Base-by-base conservation (phyloP, 1,140 invertebrate species). In the Atta colombica region DNA sequence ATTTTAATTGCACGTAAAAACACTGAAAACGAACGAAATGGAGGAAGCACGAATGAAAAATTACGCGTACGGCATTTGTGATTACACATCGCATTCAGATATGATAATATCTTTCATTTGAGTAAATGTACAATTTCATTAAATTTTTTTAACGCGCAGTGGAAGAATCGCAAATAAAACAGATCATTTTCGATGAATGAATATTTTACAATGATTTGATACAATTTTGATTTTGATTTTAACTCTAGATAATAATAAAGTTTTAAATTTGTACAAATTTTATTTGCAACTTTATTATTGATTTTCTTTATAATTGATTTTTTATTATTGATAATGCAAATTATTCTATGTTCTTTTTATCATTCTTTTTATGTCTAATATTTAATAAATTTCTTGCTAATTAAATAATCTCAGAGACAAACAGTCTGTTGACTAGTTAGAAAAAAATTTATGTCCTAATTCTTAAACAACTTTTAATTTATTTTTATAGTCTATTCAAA, bases 41-140 rank as follows among this genome's bases (percentile, higher is more conserved):
- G 72, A 63, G 12, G 18, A 4, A 49, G 28, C 28, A 68, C 39
- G 65, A 39, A 6, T 14, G 14, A 61, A 75, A 82, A 58, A 63
- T 51, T 61, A 74, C 25, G 14, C 6, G 14, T 18, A 49, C 28
- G 39, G 1, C 10, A 55, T 45, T 74, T 49, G 55, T 18, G 66
- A 81, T 81, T 81, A 28, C 31, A 74, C 53, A 21, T 71, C 21
- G 16, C 80, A 31, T 53, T 39, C 14, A 4, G 14, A 12, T 49
- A 45, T 31, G 69, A 49, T 69, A 28, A 80, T 84, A 61, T 61
- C 55, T 75, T 61, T 75, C 80, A 75, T 74, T 21, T 31, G 12
- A 60, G 21, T 82, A 66, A 55, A 4, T 7, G 7, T 14, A 3
- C 25, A 7, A 75, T 84, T 84, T 75, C 25, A 60, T 72, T 72